Evolutionary conservation across 2,113 vertebrate species (phyloP), one percentile per base, ranked within the genome.

Genomic region (Albula glossodonta): DNA sequence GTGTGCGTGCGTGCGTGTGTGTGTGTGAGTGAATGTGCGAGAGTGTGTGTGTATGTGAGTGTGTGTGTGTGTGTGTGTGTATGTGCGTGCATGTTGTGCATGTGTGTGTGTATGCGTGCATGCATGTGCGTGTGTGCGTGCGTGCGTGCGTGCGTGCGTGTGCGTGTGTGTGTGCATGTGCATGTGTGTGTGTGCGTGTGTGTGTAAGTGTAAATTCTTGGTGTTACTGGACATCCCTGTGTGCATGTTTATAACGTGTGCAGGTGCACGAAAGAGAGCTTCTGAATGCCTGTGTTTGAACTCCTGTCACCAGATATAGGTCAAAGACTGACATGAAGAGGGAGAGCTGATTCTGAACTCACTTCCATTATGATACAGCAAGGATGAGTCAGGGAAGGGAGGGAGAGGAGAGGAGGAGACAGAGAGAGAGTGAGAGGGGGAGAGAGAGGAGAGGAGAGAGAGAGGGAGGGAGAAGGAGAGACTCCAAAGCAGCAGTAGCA

Each of bases 401-500:
- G n/a, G 10, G 70, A 11, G 70, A 22, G 70, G 25, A 41, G 52
- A 31, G n/a, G 13, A 8, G 22, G 31, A 57, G 74, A 31, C 19
- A 17, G 60, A 41, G 85, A 41, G 80, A 41, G 66, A 50, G 63
- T 83, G 57, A 49, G 84, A 85, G 51, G 78, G 51, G 7, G 74
- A 53, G 82, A 41, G 84, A 83, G 52, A 84, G 56, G 13, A 49
- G 10, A 41, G 25, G 66, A 49, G 83, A 83, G 53, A 82, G 63
- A 25, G 63, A 70, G 63, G 5, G 63, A 74, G 70, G 9, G n/a
- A 31, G 70, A 31, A n/a, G 31, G 70, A 66, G 70, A 31, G 9
- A 31, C 3, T 25, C 5, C n/a, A 3, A 74, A 22, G 95, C 96
- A 94, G 95, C 95, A 95, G 93, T 95, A 94, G 94, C 93, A 93